A percentile compares a stretch with the other conserved stretches of the same genome.
phyloP scores from a whole-genome alignment of 1,140 invertebrate genomes.

The Ditylenchus dipsaci region DNA sequence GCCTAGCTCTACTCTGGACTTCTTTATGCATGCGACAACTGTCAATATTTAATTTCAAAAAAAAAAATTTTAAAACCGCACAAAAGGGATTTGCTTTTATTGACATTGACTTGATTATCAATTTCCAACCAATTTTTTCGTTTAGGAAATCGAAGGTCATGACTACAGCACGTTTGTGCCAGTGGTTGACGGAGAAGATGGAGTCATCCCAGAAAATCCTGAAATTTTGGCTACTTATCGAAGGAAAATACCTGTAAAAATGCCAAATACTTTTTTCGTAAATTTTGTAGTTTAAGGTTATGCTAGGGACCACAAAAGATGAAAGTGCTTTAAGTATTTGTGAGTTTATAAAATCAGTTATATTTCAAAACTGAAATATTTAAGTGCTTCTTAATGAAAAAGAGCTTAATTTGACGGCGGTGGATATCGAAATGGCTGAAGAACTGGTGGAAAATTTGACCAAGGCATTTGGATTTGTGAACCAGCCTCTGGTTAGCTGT shows the following conservation, averaged over 20 bases:
- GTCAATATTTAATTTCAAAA: too few species aligned
- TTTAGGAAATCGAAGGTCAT: constrained; percentile 6
- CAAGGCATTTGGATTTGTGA: constrained; percentile 45
- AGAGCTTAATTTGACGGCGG: constrained; percentile 44
- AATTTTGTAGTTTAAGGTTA: constrained; percentile 6
- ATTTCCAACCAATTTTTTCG: too few species aligned
- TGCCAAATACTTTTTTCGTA: background rate
- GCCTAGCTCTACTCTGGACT: too few species aligned
- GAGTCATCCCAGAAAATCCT: constrained; percentile 53
- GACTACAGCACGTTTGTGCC: constrained; percentile 57
- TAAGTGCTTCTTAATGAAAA: constrained; percentile 56
- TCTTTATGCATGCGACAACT: too few species aligned
- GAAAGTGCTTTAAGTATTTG: constrained; percentile 50
- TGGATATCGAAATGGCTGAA: constrained; percentile 41
- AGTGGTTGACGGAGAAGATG: constrained; percentile 53
- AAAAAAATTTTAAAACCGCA: too few species aligned
- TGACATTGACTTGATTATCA: too few species aligned
- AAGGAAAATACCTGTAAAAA: constrained; percentile 43
- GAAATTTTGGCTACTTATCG: constrained; percentile 46
- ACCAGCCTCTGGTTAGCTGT: constrained; percentile 45
- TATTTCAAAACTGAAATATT: constrained; percentile 10
- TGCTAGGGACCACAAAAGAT: constrained; percentile 49
- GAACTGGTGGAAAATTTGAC: constrained; percentile 51
- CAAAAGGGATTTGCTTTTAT: too few species aligned
- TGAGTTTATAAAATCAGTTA: constrained; percentile 23